A percentile compares a stretch with the other conserved stretches of the same genome.
These are phyloP conservation scores for Eupithecia subumbrata DNA, from an alignment of 2,888 invertebrate genomes.

Conservation along the genomic window DNA sequence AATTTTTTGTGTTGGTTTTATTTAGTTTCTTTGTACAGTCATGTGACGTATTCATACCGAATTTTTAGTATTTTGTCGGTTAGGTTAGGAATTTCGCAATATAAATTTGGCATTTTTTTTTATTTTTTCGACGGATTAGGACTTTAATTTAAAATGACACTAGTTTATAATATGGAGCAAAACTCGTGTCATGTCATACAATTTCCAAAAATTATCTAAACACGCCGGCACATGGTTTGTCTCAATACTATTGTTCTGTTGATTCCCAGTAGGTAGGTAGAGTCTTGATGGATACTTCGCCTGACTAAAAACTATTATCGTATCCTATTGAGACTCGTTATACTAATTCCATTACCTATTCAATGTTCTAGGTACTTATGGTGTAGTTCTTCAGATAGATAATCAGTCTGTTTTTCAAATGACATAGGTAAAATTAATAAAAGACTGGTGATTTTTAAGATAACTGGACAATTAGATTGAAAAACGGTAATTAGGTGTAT, in stretches of 20 bases:
- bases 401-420: not conserved
- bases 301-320: constrained; percentile 15
- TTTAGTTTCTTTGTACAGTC: no score
- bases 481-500: not conserved
- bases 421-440: not conserved
- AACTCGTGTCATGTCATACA: no score
- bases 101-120: not conserved
- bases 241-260: not conserved
- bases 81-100: no score
- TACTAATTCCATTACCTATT: constrained; percentile 7
- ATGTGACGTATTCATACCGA: no score
- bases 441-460: not conserved
- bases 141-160: no score
- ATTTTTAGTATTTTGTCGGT: no score
- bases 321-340: constrained; percentile 14
- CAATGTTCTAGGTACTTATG: not conserved
- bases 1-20: not conserved
- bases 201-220: not conserved
- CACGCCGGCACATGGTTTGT: not conserved
- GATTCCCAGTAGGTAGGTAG: not conserved
- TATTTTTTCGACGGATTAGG: no score
- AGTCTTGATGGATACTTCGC: constrained; percentile 9
- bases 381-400: not conserved
- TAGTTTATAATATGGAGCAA: no score
- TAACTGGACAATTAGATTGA: no score